Conservation (phyloP, 2,888 invertebrate genomes). For the Theodoxus fluviatilis region DNA sequence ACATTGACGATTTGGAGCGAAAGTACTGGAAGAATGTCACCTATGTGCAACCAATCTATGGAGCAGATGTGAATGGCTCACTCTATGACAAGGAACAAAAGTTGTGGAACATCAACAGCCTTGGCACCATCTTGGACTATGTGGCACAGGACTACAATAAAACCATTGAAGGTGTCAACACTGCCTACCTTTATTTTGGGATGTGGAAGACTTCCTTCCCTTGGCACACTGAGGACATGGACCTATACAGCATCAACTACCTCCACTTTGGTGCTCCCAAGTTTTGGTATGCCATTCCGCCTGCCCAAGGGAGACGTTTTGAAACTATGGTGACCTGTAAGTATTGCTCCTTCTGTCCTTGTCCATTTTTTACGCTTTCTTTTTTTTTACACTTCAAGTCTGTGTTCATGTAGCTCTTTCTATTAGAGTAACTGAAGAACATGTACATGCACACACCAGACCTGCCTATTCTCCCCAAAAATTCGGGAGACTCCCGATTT, state of each 20-base stretch:
- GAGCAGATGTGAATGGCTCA: constrained; percentile 96
- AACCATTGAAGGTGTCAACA: constrained; percentile 83
- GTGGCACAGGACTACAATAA: constrained; percentile 95
- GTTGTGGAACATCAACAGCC: constrained; percentile 89
- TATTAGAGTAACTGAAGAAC: too few relatives aligned
- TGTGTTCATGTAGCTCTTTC: too few relatives aligned
- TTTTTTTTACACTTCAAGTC: too few relatives aligned
- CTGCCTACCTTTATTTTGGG: constrained; percentile 98
- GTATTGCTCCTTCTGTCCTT: too few relatives aligned
- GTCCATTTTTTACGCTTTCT: too few relatives aligned
- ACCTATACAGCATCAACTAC: constrained; percentile 98
- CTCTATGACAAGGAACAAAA: constrained; percentile 84
- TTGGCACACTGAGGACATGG: constrained; percentile 99
- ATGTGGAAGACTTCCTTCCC: constrained; percentile 99
- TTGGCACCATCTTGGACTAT: constrained; percentile 92
- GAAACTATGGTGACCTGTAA: too few relatives aligned
- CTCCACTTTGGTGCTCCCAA: constrained; percentile 97
- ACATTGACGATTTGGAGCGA: constrained; percentile 69
- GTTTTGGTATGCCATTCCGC: constrained; percentile 90
- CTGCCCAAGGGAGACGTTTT: constrained; percentile 94
- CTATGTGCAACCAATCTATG: constrained; percentile 95
- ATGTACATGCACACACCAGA: too few relatives aligned
- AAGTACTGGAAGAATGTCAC: constrained; percentile 99
- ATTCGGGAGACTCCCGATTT: too few relatives aligned
- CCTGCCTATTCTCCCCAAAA: too few relatives aligned